Conservation (phyloP, 2,797 vertebrate genomes). For the Cynodonichthys magdalenae region DNA sequence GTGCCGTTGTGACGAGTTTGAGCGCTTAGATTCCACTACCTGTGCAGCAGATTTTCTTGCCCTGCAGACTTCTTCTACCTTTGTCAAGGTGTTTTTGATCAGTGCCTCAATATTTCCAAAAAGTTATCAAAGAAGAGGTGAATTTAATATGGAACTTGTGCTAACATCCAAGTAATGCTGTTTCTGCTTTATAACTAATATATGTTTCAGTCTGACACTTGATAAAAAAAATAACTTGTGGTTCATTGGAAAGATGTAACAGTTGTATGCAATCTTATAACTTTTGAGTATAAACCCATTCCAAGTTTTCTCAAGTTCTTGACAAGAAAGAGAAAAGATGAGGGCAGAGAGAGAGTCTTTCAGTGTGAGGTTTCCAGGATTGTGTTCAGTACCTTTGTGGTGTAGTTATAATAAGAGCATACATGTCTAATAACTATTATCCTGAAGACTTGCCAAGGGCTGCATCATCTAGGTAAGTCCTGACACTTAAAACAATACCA, state of each 20-base stretch:
- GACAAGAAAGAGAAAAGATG: conserved; percentile 49
- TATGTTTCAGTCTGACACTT: not conserved
- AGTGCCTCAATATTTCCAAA: conserved; percentile 26
- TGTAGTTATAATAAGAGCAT: conserved; percentile 74
- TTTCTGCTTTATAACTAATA: conserved; percentile 3
- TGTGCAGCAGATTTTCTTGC: conserved; percentile 51
- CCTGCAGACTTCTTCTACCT: conserved; percentile 32
- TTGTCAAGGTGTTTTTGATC: conserved; percentile 48
- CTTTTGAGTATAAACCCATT: not conserved
- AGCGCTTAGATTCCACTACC: conserved; percentile 45
- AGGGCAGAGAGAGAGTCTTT: conserved; percentile 46
- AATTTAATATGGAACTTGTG: conserved; percentile 10
- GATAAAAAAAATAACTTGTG: not conserved
- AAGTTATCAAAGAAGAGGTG: conserved; percentile 7
- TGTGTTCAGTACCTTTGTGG: conserved; percentile 74
- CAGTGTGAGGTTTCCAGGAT: conserved; percentile 68
- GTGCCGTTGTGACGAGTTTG: conserved; percentile 62
- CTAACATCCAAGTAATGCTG: conserved; percentile 3
- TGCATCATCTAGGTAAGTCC: conserved; percentile 75
- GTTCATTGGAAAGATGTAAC: not conserved
- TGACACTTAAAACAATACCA: conserved; percentile 76
- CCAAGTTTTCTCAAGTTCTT: conserved; percentile 14
- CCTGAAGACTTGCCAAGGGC: conserved; percentile 76
- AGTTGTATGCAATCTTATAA: not conserved
- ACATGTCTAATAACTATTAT: conserved; percentile 79